Base-by-base conservation (phyloP, 2,888 invertebrate genomes). In the Polylopha cassiicola region DNA sequence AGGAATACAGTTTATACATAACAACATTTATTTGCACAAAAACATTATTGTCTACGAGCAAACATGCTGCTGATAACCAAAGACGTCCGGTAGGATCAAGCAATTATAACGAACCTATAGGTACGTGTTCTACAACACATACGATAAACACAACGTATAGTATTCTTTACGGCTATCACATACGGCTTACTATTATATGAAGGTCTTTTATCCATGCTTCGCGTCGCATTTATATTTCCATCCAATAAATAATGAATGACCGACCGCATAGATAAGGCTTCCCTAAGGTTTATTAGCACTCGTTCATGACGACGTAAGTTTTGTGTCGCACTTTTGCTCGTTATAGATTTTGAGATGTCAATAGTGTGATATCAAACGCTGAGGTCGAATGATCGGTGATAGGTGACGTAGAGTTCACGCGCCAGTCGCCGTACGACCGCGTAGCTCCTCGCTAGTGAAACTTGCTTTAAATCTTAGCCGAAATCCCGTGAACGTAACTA, bases 211-310 rank as follows among this genome's bases (percentile, higher is more conserved):
- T n/a, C n/a, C n/a, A n/a, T n/a, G n/a, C n/a, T n/a, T n/a, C n/a
- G n/a, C n/a, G n/a, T n/a, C n/a, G n/a, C n/a, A n/a, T n/a, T n/a
- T 22, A 15, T 55, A 58, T 56, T 51, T 46, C 53, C 56, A 53
- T 54, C 62, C 63, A 65, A 56, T 64, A 60, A 58, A 58, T 63
- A 65, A 55, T 61, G 56, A 51, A 49, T 49, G 51, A 23, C 28
- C 43, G 48, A 47, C 46, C 47, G 46, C 41, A 42, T 32, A 47
- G 60, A 60, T 57, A 58, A 58, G 48, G 54, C 46, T 52, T 51
- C 50, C 46, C 44, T 42, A 53, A 46, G 34, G 34, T 30, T 24
- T 29, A 41, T 41, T 41, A 34, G 6, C 20, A 16, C 10, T 28
- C 24, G 20, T 13, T 3, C n/a, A 10, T 1, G 9, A n/a, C 14